phyloP scores from a whole-genome alignment of 2,888 invertebrate genomes.

The Himalopsyche japonica region DNA sequence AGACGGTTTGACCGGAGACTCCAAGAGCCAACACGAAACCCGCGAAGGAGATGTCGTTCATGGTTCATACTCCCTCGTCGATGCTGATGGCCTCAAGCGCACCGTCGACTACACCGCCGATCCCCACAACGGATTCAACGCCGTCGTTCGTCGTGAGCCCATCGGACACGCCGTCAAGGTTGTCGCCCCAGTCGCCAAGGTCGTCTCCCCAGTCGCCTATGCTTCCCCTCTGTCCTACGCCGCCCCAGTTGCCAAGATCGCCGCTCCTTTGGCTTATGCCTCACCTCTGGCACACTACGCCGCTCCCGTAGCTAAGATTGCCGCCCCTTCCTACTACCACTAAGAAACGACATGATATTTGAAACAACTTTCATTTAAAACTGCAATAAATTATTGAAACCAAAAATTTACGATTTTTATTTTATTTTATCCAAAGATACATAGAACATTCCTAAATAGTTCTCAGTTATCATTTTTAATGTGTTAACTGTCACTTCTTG shows the following conservation, averaged over 20 bases:
- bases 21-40: constrained; percentile 54
- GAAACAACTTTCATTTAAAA: background rate
- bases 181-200: constrained; percentile 42
- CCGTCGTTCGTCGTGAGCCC: constrained; percentile 55
- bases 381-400: background rate
- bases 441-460: too few species aligned
- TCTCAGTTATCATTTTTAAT: too few species aligned
- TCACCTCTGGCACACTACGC: constrained; percentile 34
- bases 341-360: background rate
- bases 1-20: constrained; percentile 59
- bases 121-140: constrained; percentile 57
- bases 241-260: constrained; percentile 41
- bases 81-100: constrained; percentile 56
- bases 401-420: too few species aligned
- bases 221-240: constrained; percentile 38
- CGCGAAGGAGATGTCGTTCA: constrained; percentile 58
- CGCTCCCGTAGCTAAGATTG: constrained; percentile 40
- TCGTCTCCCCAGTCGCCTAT: background rate
- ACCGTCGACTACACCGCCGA: constrained; percentile 59
- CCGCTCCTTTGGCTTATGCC: constrained; percentile 42
- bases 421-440: too few species aligned
- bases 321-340: constrained; percentile 42
- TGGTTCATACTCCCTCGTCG: constrained; percentile 56
- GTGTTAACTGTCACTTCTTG: too few species aligned
- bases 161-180: constrained; percentile 47